phyloP scores from a whole-genome alignment of 2,113 vertebrate species.

The Promerops cafer region DNA sequence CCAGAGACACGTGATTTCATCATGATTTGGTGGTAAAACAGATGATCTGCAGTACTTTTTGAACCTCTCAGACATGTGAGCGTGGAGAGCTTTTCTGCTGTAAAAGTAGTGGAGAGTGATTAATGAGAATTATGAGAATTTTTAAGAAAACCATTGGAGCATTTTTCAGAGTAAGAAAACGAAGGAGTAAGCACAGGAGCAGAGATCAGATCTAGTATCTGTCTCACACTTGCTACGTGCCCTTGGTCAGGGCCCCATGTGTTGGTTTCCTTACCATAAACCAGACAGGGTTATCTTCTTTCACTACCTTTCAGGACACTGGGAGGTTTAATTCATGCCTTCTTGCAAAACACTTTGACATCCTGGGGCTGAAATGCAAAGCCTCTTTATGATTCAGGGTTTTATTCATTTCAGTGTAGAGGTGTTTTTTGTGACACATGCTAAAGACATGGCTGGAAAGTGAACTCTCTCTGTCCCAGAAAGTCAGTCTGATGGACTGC shows the following conservation, averaged over 20 bases:
- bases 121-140: not conserved
- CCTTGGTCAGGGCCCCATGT: not conserved
- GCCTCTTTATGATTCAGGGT: not conserved
- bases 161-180: not conserved
- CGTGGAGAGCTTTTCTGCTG: not conserved
- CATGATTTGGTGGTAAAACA: not conserved
- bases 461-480: not conserved
- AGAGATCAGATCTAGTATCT: slow-evolving; percentile 26
- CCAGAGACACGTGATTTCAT: not conserved
- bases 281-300: slow-evolving; percentile 30
- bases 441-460: not conserved
- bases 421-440: not conserved
- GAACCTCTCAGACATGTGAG: not conserved
- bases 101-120: not conserved
- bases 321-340: slow-evolving; percentile 32
- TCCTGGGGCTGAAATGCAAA: not conserved
- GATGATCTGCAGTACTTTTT: not conserved
- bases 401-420: slow-evolving; percentile 10
- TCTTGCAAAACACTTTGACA: not conserved
- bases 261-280: slow-evolving; percentile 23
- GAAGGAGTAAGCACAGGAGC: not conserved
- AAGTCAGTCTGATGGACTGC: not conserved
- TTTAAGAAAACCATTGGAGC: not conserved
- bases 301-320: not conserved
- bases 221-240: not conserved